Evolutionary conservation across 1,140 invertebrate species (phyloP).

Genomic region (Phortica variegata): DNA sequence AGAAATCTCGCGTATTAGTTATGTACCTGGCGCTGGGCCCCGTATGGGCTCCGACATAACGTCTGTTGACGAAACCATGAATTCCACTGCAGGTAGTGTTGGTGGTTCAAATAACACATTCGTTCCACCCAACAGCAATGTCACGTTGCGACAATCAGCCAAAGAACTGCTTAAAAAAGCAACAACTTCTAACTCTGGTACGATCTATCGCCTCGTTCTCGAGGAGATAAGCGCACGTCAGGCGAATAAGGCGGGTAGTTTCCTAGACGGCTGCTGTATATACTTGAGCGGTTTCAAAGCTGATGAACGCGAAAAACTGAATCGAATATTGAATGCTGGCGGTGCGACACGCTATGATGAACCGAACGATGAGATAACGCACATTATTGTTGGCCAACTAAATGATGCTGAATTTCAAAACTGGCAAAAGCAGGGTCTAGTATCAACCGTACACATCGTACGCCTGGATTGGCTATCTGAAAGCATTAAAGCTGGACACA

Average conservation of each 20-base stretch:
- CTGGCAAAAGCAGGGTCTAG: slow-evolving; percentile 37
- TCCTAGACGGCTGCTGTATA: slow-evolving; percentile 81
- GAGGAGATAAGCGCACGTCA: slow-evolving; percentile 64
- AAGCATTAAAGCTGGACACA: slow-evolving; percentile 65
- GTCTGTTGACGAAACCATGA: slow-evolving; percentile 38
- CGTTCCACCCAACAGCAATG: background rate
- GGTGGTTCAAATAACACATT: slow-evolving; percentile 7
- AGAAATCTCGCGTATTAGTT: slow-evolving; percentile 45
- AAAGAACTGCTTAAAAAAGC: slow-evolving; percentile 38
- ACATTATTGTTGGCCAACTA: slow-evolving; percentile 72
- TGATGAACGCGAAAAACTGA: slow-evolving; percentile 71
- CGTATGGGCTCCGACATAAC: slow-evolving; percentile 33
- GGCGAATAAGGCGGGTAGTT: slow-evolving; percentile 72
- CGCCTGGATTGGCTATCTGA: slow-evolving; percentile 72
- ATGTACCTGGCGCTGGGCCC: slow-evolving; percentile 16
- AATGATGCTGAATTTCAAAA: slow-evolving; percentile 39
- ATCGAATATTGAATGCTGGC: slow-evolving; percentile 74
- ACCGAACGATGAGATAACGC: slow-evolving; percentile 74
- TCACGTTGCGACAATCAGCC: background rate
- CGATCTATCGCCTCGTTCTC: too few species aligned
- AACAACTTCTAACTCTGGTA: slow-evolving; percentile 13
- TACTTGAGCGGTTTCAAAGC: slow-evolving; percentile 68
- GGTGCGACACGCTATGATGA: slow-evolving; percentile 79
- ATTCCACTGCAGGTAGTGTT: background rate
- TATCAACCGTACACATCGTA: slow-evolving; percentile 64